Conservation (phyloP, 1,140 invertebrate species). For the Octopus sinensis region DNA sequence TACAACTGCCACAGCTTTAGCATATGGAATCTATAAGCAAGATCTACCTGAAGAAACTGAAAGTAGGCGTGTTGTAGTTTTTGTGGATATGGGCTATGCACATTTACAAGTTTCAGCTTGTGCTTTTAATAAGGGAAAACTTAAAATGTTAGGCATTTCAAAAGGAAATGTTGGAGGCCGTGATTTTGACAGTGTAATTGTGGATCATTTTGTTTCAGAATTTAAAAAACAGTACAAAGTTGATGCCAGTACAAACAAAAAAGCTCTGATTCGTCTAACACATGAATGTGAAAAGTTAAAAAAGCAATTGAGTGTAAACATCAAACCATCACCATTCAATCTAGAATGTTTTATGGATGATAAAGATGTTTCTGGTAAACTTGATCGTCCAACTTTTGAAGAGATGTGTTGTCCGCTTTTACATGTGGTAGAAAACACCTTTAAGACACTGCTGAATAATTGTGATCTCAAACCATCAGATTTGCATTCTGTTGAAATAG, state of each 20-base stretch:
- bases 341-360: constrained; percentile 99
- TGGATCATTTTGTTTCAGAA: constrained; percentile 84
- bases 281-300: constrained; percentile 96
- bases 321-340: constrained; percentile 78
- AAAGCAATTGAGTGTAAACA: constrained; percentile 99
- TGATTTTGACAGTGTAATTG: constrained; percentile 84
- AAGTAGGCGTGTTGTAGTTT: constrained; percentile 64
- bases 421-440: constrained; percentile 43
- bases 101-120: constrained; percentile 48
- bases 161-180: constrained; percentile 86
- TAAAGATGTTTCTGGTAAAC: constrained; percentile 80
- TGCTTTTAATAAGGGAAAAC: constrained; percentile 92
- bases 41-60: constrained; percentile 84
- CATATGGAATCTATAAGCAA: constrained; percentile 96
- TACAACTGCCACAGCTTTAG: constrained; percentile 89
- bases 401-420: constrained; percentile 53
- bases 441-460: constrained; percentile 42
- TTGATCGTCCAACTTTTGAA: constrained; percentile 62
- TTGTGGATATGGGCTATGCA: constrained; percentile 57
- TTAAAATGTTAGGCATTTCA: constrained; percentile 78
- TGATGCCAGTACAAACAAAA: constrained; percentile 70
- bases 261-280: constrained; percentile 81
- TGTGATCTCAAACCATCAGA: constrained; percentile 74
- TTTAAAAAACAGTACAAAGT: constrained; percentile 84
- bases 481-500: constrained; percentile 90